Percentiles rank a stretch among this genome's conserved stretches.
phyloP scores from a whole-genome alignment of 2,888 invertebrate genomes.

The Archips xylosteana region DNA sequence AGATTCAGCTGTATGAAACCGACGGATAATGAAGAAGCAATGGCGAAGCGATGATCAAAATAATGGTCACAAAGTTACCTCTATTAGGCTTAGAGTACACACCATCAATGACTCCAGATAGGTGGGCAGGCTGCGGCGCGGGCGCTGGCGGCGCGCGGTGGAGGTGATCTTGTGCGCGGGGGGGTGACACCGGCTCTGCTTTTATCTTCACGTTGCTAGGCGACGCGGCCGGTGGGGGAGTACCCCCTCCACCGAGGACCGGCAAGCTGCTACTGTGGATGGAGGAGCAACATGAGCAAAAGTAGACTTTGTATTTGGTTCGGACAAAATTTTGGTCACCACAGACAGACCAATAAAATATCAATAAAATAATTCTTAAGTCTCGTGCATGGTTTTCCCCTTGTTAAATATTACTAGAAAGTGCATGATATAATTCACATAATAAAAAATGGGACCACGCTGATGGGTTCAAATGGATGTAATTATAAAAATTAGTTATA shows the following conservation, averaged over 20 bases:
- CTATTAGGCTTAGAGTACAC: slow-evolving; percentile 47
- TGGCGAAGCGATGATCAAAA: slow-evolving; percentile 35
- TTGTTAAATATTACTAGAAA: background rate
- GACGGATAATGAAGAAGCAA: slow-evolving; percentile 25
- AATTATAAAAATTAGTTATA: background rate
- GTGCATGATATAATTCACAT: background rate
- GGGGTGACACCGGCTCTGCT: slow-evolving; percentile 98
- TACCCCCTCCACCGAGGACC: slow-evolving; percentile 89
- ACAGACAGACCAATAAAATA: no score
- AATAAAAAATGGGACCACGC: slow-evolving; percentile 6
- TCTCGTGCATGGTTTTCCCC: background rate
- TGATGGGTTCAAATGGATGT: background rate
- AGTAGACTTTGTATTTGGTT: background rate
- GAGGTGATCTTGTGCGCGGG: slow-evolving; percentile 90
- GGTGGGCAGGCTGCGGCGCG: slow-evolving; percentile 78
- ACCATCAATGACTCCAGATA: slow-evolving; percentile 80
- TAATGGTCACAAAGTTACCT: slow-evolving; percentile 35
- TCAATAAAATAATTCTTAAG: no score
- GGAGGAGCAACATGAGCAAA: background rate
- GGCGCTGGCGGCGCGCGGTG: slow-evolving; percentile 80
- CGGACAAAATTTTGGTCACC: background rate
- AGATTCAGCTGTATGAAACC: slow-evolving; percentile 26
- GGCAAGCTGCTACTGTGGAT: slow-evolving; percentile 87
- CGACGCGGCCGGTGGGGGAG: slow-evolving; percentile 90
- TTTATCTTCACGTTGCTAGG: slow-evolving; percentile 96